Base-by-base conservation (phyloP, 1,140 invertebrate species). In the Globodera ellingtonae region DNA sequence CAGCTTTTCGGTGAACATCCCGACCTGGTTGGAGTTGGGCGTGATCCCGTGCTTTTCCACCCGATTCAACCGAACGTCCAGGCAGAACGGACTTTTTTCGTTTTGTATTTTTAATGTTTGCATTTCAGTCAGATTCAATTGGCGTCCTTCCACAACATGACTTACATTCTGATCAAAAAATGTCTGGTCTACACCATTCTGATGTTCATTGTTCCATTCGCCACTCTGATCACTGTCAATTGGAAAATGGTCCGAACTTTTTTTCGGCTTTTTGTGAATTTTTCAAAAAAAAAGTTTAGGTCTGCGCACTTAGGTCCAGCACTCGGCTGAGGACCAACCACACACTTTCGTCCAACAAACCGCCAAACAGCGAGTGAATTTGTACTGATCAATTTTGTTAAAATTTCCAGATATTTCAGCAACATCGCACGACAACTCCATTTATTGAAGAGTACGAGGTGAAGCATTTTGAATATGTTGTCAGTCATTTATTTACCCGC, bases 151-250 rank as follows among this genome's bases (percentile, higher is more conserved):
- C 84, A 84, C 79, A 70, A 85, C 15, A 76, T 81, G 50, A 79
- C 50, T 10, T 88, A 88, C 72, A 83, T 81, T 46, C 66, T 88
- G 46, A 79, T 88, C 7, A 87, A 89, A 46, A 86, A 86, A 48
- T 81, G 79, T 13, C 82, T 88, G n/a, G 72, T 83, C 8, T 88
- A 88, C 59, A 89, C 87, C 1, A 47, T 89, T 47, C 62, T 89
- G 10, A 88, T 88, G 88, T 88, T 88, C 73, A 72, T 89, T 8
- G 81, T 88, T n/a, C 87, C 87, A 21, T 88, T 88, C 48, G 62
- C 80, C 8, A 67, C 79, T 52, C 80, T 88, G 7, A 88, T 88
- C 65, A 73, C 83, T 7, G 87, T 88, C 10, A 88, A 88, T 70
- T 89, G 80, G 78, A 79, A 85, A 59, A 88, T 88, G 13, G 83